A percentile compares a stretch with the other conserved stretches of the same genome.
Evolutionary conservation across 2,113 vertebrate genomes (phyloP).

Genomic region (Pluvianellus socialis): DNA sequence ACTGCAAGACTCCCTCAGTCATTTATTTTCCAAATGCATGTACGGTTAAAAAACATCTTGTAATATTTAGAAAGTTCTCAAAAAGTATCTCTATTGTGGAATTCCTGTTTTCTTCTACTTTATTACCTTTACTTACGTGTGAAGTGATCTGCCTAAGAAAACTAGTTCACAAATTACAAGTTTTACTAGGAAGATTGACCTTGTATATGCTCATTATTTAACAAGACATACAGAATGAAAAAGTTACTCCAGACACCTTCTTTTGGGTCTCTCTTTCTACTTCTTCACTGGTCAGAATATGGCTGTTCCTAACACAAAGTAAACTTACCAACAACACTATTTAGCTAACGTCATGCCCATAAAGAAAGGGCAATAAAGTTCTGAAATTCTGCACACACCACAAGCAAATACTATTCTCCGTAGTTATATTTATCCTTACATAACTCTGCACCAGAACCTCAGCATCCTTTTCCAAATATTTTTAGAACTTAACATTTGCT

Average conservation of each 20-base stretch:
- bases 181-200: not conserved
- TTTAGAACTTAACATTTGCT: not conserved
- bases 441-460: constrained; percentile 29
- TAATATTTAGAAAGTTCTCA: not conserved
- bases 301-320: not conserved
- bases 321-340: not conserved
- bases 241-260: not conserved
- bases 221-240: not conserved
- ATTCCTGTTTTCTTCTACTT: not conserved
- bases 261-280: not conserved
- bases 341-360: not conserved
- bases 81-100: not conserved
- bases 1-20: not conserved
- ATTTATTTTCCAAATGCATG: not conserved
- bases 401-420: not conserved
- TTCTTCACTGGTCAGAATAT: not conserved
- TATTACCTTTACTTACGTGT: not conserved
- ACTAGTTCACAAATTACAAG: not conserved
- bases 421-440: not conserved
- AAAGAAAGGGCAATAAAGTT: not conserved
- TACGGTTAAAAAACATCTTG: not conserved
- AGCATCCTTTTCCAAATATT: not conserved
- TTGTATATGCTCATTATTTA: not conserved
- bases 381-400: not conserved
- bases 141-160: not conserved